Base-by-base conservation (phyloP, 2,113 vertebrate species). In the Cisticola juncidis region DNA sequence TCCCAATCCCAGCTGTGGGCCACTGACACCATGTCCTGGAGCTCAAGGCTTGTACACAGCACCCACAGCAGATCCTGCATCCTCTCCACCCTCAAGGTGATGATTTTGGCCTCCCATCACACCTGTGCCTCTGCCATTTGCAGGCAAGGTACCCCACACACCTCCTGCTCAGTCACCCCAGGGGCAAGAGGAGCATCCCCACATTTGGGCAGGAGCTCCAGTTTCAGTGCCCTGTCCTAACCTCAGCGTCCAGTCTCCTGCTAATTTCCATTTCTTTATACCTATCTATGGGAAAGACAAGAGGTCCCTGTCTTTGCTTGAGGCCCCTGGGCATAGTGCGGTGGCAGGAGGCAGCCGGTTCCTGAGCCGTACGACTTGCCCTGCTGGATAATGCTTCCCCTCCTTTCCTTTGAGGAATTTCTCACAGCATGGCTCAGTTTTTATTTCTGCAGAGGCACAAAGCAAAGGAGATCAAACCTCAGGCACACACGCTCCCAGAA, bases 61-160 rank as follows among this genome's bases (percentile, higher is more conserved):
- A 25, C 19, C 38, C 44, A 25, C 5, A 51, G 35, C 33, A 51
- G 51, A 64, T 8, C 12, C 23, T 44, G 21, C 11, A 47, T 24
- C 21, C 14, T 68, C 18, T 23, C 28, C 7, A 21, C 2, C 8
- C 17, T 2, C 6, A 2, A 11, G 40, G 44, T 21, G 15, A 19
- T 33, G 13, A 8, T 23, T 54, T 9, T 25, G 5, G 9, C 28
- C 14, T 58, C 20, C 6, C 15, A 11, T 25, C 16, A n/a, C 35
- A 8, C 20, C 28, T 0, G 0, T 8, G 36, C 9, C 29, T 76
- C 57, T 20, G 11, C 47, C 0, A 0, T 62, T 7, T 23, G 3
- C 42, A 9, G 26, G 14, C 26, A 61, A 33, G 25, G 66, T n/a
- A 20, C 16, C 29, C 45, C 3, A 1, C 2, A 0, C 12, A 22